Evolutionary conservation across 2,888 invertebrate genomes (phyloP).

Genomic region (Drosophila histrio): DNA sequence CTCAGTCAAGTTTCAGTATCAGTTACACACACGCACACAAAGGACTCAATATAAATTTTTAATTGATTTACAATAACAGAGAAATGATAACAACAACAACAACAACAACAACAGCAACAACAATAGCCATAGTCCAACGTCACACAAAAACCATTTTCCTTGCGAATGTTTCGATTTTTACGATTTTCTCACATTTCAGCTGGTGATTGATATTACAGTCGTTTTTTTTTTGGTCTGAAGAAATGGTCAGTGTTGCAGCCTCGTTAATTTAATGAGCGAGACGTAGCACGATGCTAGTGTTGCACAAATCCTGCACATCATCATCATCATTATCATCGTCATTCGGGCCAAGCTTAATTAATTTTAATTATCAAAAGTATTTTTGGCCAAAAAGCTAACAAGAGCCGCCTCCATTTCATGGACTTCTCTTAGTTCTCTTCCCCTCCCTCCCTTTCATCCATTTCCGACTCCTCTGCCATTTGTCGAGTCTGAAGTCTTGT

Average conservation of each 20-base stretch:
- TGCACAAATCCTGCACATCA: conserved; percentile 67
- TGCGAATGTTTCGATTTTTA: conserved; percentile 7
- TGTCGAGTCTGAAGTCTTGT: conserved; percentile 20
- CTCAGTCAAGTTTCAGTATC: conserved; percentile 4
- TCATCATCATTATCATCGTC: conserved; percentile 14
- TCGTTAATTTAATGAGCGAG: conserved; percentile 59
- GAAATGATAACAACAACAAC: conserved; percentile 8
- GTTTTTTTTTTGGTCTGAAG: conserved; percentile 10
- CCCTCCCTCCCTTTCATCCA: not conserved
- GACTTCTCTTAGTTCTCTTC: not conserved
- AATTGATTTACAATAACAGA: conserved; percentile 71
- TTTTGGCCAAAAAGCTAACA: conserved; percentile 34
- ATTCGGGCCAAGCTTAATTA: conserved; percentile 71
- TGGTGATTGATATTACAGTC: conserved; percentile 17
- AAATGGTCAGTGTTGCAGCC: conserved; percentile 43
- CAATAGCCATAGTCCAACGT: conserved; percentile 6
- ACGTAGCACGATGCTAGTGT: conserved; percentile 42
- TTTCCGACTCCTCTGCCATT: not conserved
- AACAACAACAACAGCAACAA: conserved; percentile 5
- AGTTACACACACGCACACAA: conserved; percentile 1
- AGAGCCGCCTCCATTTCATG: conserved; percentile 15
- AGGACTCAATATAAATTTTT: conserved; percentile 62
- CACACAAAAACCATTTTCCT: conserved; percentile 42
- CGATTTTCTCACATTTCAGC: conserved; percentile 20
- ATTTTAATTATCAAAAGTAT: conserved; percentile 78